Evolutionary conservation across 1,140 invertebrate species (phyloP).

Genomic region (Amyelois transitella): DNA sequence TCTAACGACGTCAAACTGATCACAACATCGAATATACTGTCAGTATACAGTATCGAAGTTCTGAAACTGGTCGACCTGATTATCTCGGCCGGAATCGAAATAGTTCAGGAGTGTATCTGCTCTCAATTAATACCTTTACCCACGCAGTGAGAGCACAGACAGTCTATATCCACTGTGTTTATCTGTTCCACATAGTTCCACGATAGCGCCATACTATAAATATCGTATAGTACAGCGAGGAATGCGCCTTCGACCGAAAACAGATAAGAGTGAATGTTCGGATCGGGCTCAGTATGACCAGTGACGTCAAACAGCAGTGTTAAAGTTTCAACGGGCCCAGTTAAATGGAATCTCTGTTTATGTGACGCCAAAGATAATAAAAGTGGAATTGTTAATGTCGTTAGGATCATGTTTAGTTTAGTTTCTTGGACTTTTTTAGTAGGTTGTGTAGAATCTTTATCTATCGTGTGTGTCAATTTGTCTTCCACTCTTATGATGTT

Average conservation of each 20-base stretch:
- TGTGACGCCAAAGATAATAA: conserved; percentile 2
- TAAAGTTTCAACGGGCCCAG: conserved; percentile 3
- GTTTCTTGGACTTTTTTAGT: too few relatives aligned
- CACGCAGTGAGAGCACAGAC: background rate
- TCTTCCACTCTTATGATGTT: too few relatives aligned
- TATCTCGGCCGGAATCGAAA: background rate
- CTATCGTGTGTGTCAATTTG: too few relatives aligned
- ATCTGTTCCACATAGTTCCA: conserved; percentile 7
- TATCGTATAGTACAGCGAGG: conserved; percentile 32
- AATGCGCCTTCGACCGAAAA: conserved; percentile 42
- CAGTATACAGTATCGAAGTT: background rate
- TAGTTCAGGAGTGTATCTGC: background rate
- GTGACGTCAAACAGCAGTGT: conserved; percentile 31
- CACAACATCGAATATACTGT: background rate
- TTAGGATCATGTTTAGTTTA: too few relatives aligned
- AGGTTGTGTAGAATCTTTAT: too few relatives aligned
- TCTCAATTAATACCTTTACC: background rate
- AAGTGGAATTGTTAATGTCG: background rate
- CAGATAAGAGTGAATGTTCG: conserved; percentile 32
- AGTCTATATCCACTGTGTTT: conserved; percentile 1
- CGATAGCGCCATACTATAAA: conserved; percentile 32
- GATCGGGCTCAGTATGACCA: conserved; percentile 9
- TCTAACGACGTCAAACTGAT: too few relatives aligned
- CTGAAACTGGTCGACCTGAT: background rate
- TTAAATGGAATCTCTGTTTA: conserved; percentile 10